A percentile compares a stretch with the other conserved stretches of the same genome.
Conservation (phyloP, 2,113 vertebrate species). For the Elephas maximus region DNA sequence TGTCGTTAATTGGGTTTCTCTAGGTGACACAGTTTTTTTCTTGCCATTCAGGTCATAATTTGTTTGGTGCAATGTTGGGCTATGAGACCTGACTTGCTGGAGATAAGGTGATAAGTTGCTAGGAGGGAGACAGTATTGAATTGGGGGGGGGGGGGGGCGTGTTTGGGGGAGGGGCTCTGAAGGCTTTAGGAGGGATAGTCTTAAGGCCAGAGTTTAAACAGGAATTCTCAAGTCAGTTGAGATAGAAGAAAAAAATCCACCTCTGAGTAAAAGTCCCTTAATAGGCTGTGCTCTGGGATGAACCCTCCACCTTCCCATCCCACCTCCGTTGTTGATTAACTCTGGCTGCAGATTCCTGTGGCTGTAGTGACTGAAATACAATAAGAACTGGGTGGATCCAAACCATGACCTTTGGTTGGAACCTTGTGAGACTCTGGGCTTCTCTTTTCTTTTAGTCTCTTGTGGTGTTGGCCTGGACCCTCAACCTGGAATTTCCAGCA, state of each 20-base stretch:
- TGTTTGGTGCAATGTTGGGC: constrained; percentile 69
- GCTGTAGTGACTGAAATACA: not conserved
- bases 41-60: constrained; percentile 83
- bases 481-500: constrained; percentile 59
- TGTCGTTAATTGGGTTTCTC: constrained; percentile 84
- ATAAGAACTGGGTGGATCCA: constrained; percentile 50
- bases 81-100: constrained; percentile 69
- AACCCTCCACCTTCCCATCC: not conserved
- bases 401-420: constrained; percentile 66
- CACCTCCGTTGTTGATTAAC: constrained; percentile 75
- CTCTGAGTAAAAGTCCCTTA: not conserved
- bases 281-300: not conserved
- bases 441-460: constrained; percentile 46
- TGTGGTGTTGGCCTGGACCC: constrained; percentile 19
- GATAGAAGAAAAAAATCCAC: not conserved
- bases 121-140: not conserved
- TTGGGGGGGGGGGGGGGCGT: not conserved
- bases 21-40: constrained; percentile 84
- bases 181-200: not conserved
- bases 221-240: not conserved
- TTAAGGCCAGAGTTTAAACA: not conserved
- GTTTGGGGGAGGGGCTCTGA: not conserved
- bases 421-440: constrained; percentile 1
- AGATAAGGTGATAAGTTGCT: constrained; percentile 62
- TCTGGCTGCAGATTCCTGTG: constrained; percentile 34